Base-by-base conservation (phyloP, 2,888 invertebrate genomes). In the Xestoiulus laeticollis region DNA sequence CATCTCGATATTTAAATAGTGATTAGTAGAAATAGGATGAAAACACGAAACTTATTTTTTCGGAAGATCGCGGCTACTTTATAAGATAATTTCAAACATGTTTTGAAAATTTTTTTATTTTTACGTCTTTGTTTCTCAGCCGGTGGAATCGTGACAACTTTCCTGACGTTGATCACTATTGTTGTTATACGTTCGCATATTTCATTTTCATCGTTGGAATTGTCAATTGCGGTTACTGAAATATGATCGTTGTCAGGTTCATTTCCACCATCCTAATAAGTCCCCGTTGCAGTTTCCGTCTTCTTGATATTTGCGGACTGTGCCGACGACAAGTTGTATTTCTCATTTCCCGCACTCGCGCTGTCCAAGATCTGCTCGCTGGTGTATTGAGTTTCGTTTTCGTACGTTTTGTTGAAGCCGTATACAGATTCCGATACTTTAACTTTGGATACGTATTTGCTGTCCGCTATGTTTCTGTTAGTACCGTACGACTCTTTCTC, bases 341-440 rank as follows among this genome's bases (percentile, higher is more conserved):
- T 43, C 19, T 87, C 38, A 19, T 87, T 32, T 0, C 68, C 87
- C 10, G 68, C 87, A 12, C 22, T 30, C 10, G 87, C 59, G 33
- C 68, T 33, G 32, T 38, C 32, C 38, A 33, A 16, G 19, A 38
- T 14, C 4, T 68, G 22, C 53, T 30, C 19, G 68, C 33, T 53
- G 38, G 19, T 19, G 33, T 78, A 33, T 10, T 5, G 32, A 19
- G 68, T 78, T 19, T 59, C 32, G 68, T 87, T 78, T 68, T 87
- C 87, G 68, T 87, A 87, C 0, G 53, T 38, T 30, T 87, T 87
- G 32, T 78, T 87, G 26, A 22, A 32, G 38, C 32, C 87, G 32
- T 78, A 87, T 2, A 78, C 33, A 4, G 87, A 68, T 38, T 87
- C 87, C 2, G 59, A 10, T 10, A 78, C 30, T 78, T 78, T 78